These are phyloP conservation scores for Collichthys lucidus DNA, from an alignment of 2,113 vertebrate species.

Conservation along the genomic window DNA sequence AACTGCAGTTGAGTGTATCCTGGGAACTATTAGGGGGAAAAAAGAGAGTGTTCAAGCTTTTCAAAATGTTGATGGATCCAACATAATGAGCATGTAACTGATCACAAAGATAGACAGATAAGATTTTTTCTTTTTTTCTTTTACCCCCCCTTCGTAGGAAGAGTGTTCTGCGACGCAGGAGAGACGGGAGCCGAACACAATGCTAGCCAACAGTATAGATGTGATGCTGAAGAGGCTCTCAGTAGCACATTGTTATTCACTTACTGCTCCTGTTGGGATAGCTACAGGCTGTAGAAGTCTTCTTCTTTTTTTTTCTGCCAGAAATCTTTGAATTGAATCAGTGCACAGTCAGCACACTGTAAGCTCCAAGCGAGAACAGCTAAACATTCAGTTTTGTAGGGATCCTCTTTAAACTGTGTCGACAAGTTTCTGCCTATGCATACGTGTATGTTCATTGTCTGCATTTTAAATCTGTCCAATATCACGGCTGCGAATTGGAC, in stretches of 20 bases:
- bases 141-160: conserved; percentile 21
- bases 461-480: conserved; percentile 47
- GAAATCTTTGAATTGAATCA: conserved; percentile 77
- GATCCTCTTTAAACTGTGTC: conserved; percentile 58
- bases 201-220: conserved; percentile 66
- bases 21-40: conserved; percentile 83
- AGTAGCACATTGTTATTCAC: conserved; percentile 75
- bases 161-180: conserved; percentile 31
- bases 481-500: conserved; percentile 49
- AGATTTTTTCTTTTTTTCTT: conserved; percentile 54
- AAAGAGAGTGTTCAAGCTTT: conserved; percentile 80
- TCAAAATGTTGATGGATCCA: conserved; percentile 84
- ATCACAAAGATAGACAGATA: conserved; percentile 82
- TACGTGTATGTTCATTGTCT: conserved; percentile 50
- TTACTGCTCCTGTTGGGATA: conserved; percentile 76
- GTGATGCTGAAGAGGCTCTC: conserved; percentile 71
- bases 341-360: conserved; percentile 77
- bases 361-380: conserved; percentile 71
- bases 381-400: conserved; percentile 68
- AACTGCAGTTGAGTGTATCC: conserved; percentile 82
- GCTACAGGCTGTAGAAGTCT: conserved; percentile 72
- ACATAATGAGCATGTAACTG: conserved; percentile 83
- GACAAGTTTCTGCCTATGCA: conserved; percentile 57
- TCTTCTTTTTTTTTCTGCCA: conserved; percentile 54
- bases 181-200: conserved; percentile 53